A percentile compares a stretch with the other conserved stretches of the same genome.
Conservation (phyloP, 1,140 invertebrate species). For the Oppia nitens region DNA sequence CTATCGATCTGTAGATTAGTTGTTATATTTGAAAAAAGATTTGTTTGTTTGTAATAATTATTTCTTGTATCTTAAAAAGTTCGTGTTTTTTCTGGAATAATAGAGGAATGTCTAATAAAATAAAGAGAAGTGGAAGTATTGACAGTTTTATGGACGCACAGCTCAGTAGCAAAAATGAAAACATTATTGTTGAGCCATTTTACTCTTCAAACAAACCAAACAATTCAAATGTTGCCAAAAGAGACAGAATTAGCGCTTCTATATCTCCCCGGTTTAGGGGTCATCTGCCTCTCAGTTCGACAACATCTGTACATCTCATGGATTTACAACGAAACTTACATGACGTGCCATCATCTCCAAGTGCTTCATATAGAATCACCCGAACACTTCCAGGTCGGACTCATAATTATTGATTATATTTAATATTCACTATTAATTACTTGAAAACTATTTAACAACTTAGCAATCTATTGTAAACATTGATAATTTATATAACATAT, state of each 20-base stretch:
- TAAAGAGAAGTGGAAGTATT: constrained; percentile 23
- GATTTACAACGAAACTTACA: background rate
- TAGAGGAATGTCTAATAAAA: background rate
- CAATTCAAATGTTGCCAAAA: background rate
- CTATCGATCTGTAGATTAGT: background rate
- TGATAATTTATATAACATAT: no score
- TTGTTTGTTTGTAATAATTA: no score
- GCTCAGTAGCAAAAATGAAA: background rate
- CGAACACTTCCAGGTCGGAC: background rate
- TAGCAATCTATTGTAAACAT: no score
- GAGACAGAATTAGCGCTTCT: background rate
- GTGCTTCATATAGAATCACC: background rate
- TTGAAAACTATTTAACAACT: no score
- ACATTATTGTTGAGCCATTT: background rate
- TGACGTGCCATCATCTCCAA: background rate
- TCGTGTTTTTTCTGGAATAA: background rate
- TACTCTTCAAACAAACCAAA: background rate
- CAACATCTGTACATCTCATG: background rate
- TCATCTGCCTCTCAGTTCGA: background rate
- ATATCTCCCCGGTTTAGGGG: background rate
- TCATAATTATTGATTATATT: no score
- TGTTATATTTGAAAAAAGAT: no score
- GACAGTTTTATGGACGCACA: constrained; percentile 23
- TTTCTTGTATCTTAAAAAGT: background rate
- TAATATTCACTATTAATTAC: no score